Percentiles rank a stretch among this genome's conserved stretches.
Conservation (phyloP, 2,797 vertebrate genomes). For the Hoplostethus atlanticus region DNA sequence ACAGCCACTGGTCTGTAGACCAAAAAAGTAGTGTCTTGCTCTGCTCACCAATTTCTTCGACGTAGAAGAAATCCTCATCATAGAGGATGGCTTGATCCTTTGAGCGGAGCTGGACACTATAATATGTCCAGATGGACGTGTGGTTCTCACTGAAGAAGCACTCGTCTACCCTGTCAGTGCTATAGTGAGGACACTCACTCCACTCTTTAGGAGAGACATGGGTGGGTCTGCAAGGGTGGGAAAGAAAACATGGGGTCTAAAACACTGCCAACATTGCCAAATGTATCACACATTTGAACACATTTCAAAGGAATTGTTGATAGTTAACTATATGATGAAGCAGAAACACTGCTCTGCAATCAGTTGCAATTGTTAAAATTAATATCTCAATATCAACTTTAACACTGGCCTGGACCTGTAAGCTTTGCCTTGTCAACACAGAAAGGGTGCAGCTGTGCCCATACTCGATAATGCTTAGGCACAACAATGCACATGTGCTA, state of each 20-base stretch:
- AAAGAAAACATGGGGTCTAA: background rate
- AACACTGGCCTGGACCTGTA: too few relatives aligned
- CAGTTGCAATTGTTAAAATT: too few relatives aligned
- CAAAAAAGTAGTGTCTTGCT: background rate
- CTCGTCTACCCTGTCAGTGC: conserved; percentile 84
- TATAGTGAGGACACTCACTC: conserved; percentile 94
- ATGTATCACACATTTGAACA: too few relatives aligned
- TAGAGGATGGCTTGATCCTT: conserved; percentile 78
- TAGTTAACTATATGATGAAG: too few relatives aligned
- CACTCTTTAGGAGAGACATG: conserved; percentile 73
- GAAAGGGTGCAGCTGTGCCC: too few relatives aligned
- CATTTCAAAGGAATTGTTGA: too few relatives aligned
- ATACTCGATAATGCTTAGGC: too few relatives aligned
- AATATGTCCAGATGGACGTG: conserved; percentile 90
- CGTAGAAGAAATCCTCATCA: conserved; percentile 86
- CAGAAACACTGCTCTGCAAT: too few relatives aligned
- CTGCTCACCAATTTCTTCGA: conserved; percentile 91
- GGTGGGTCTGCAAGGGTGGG: conserved; percentile 35
- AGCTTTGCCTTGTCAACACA: too few relatives aligned
- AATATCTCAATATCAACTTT: too few relatives aligned
- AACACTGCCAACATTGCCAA: background rate
- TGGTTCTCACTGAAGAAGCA: conserved; percentile 93
- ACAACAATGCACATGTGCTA: too few relatives aligned
- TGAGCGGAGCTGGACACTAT: conserved; percentile 89
- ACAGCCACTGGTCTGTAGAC: too few relatives aligned